A percentile compares a stretch with the other conserved stretches of the same genome.
phyloP scores from a whole-genome alignment of 92 coral and sea anemone species.

The Actinostola sp. region DNA sequence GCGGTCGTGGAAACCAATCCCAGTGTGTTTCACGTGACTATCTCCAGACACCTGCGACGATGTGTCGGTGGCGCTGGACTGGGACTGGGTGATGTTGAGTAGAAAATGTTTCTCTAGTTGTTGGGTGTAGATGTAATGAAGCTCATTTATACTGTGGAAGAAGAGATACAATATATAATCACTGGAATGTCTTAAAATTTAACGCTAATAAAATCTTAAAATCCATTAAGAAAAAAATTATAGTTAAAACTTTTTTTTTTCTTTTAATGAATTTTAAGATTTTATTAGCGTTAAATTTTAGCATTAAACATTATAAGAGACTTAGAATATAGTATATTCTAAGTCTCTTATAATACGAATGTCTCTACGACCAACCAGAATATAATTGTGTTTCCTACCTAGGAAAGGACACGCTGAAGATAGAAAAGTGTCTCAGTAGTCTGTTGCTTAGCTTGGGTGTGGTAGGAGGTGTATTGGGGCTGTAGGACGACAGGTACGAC shows the following conservation, averaged over 20 bases:
- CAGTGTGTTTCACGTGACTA: conserved; percentile 58
- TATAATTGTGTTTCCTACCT: conserved; percentile 50
- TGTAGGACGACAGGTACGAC: conserved; percentile 90
- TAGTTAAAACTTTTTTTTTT: no score
- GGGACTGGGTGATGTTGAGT: conserved; percentile 65
- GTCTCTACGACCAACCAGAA: background rate
- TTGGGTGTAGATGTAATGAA: conserved; percentile 89
- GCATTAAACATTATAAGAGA: no score
- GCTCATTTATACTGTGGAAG: conserved; percentile 70
- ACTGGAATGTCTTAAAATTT: no score
- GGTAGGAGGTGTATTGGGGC: conserved; percentile 89
- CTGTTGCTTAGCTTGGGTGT: conserved; percentile 83
- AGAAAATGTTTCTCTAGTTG: conserved; percentile 93
- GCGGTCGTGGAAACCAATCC: conserved; percentile 74
- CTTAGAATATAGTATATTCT: no score
- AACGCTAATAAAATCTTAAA: no score
- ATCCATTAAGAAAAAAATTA: no score
- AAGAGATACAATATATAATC: no score
- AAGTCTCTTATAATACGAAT: no score
- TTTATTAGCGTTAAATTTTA: no score
- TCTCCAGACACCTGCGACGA: conserved; percentile 77
- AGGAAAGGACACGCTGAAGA: conserved; percentile 91
- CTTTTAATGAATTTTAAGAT: no score
- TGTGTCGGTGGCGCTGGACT: conserved; percentile 61
- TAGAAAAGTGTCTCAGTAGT: conserved; percentile 91